Evolutionary conservation across 2,888 invertebrate genomes (phyloP).

Genomic region (Thymelicus sylvestris): DNA sequence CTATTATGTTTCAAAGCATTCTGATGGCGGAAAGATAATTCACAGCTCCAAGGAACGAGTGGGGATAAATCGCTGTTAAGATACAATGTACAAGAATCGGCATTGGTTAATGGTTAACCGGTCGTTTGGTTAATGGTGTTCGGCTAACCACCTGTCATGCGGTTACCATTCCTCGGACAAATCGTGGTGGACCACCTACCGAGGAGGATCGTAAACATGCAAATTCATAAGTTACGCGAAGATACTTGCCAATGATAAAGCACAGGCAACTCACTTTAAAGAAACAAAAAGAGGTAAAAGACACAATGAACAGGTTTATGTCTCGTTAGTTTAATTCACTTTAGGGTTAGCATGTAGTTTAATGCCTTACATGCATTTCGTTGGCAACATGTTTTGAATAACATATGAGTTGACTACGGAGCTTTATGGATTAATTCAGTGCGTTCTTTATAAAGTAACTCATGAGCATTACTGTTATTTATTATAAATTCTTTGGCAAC

Average conservation of each 20-base stretch:
- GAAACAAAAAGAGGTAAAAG: constrained; percentile 45
- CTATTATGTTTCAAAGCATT: constrained; percentile 65
- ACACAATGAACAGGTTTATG: constrained; percentile 25
- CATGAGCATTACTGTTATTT: too few relatives aligned
- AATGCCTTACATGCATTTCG: constrained; percentile 8
- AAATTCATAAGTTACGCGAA: constrained; percentile 68
- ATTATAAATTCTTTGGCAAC: too few relatives aligned
- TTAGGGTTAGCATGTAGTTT: constrained; percentile 13
- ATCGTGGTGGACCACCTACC: constrained; percentile 75
- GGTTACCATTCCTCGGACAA: constrained; percentile 71
- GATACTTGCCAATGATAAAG: constrained; percentile 61
- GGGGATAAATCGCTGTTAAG: constrained; percentile 68
- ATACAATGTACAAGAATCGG: constrained; percentile 61
- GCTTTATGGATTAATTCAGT: neutral
- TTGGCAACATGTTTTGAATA: neutral
- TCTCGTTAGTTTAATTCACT: constrained; percentile 25
- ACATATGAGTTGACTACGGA: neutral
- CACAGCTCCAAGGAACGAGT: constrained; percentile 48
- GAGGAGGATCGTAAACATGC: constrained; percentile 74
- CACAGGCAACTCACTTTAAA: constrained; percentile 51
- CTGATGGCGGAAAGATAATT: constrained; percentile 67
- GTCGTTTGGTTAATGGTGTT: constrained; percentile 69
- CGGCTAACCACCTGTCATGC: constrained; percentile 72
- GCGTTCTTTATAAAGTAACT: too few relatives aligned
- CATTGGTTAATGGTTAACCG: constrained; percentile 54